phyloP scores from a whole-genome alignment of 2,888 invertebrate species.

The Phania funesta region DNA sequence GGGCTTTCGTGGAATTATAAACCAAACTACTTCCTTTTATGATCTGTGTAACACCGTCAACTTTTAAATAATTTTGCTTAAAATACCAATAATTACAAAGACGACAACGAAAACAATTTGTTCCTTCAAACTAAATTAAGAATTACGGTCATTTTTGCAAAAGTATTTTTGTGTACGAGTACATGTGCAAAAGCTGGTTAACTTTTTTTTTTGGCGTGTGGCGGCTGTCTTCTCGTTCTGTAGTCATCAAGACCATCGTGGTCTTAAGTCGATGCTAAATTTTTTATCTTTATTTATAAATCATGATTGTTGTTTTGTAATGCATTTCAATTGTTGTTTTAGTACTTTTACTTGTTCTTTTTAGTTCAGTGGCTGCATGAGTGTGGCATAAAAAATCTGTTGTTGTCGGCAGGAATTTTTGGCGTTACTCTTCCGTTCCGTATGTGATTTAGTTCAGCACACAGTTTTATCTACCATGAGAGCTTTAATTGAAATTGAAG shows the following conservation, averaged over 20 bases:
- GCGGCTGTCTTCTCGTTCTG: not conserved
- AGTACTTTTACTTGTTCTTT: constrained; percentile 26
- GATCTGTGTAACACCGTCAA: not conserved
- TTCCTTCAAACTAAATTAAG: not conserved
- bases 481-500: not conserved
- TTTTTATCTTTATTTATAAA: constrained; percentile 43
- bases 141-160: constrained; percentile 15
- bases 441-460: not conserved
- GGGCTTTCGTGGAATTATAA: no score
- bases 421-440: not conserved
- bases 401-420: constrained; percentile 8
- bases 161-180: not conserved
- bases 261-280: constrained; percentile 28
- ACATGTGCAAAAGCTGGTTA: constrained; percentile 9
- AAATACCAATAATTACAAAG: constrained; percentile 23
- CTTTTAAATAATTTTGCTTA: not conserved
- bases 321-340: constrained; percentile 37
- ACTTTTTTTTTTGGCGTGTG: constrained; percentile 28
- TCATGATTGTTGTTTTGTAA: constrained; percentile 36
- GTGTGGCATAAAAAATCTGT: not conserved
- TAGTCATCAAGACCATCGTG: constrained; percentile 24
- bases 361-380: constrained; percentile 3
- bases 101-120: not conserved
- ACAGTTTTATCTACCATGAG: not conserved
- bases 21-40: not conserved